A percentile compares a stretch with the other conserved stretches of the same genome.
phyloP scores from a whole-genome alignment of 2,797 vertebrate species.

The Notolabrus celidotus region DNA sequence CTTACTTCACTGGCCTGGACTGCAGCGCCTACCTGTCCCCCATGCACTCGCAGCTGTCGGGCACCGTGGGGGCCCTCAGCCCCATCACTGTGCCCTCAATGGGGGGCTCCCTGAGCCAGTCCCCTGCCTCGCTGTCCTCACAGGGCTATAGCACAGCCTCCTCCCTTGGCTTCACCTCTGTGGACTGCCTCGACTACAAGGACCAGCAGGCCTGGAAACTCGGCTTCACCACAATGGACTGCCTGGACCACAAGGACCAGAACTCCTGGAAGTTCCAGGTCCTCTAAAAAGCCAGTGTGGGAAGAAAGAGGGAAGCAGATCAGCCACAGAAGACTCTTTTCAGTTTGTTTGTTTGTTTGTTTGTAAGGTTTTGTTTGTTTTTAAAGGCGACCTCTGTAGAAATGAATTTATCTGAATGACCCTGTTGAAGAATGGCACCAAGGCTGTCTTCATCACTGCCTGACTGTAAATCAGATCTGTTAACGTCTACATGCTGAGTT shows the following conservation, averaged over 20 bases:
- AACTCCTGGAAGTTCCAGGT: slow-evolving; percentile 96
- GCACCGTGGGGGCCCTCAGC: slow-evolving; percentile 88
- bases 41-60: slow-evolving; percentile 91
- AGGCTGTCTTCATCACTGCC: slow-evolving; percentile 39
- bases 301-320: slow-evolving; percentile 40
- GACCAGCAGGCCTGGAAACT: slow-evolving; percentile 94
- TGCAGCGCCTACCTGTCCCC: slow-evolving; percentile 92
- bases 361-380: slow-evolving; percentile 61
- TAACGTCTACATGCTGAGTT: slow-evolving; percentile 29
- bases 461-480: slow-evolving; percentile 31
- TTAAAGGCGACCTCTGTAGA: slow-evolving; percentile 58
- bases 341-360: slow-evolving; percentile 53
- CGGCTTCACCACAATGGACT: slow-evolving; percentile 92
- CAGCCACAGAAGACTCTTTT: slow-evolving; percentile 46
- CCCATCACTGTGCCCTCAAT: slow-evolving; percentile 89
- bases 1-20: slow-evolving; percentile 92
- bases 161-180: slow-evolving; percentile 88
- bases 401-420: slow-evolving; percentile 32
- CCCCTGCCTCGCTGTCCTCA: slow-evolving; percentile 89
- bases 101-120: slow-evolving; percentile 90
- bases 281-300: slow-evolving; percentile 81
- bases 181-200: slow-evolving; percentile 95
- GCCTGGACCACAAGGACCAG: slow-evolving; percentile 93
- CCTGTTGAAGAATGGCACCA: slow-evolving; percentile 36
- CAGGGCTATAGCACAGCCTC: slow-evolving; percentile 89